A percentile compares a stretch with the other conserved stretches of the same genome.
Conservation (phyloP, 2,888 invertebrate species). For the Scelioninae gen. 2 region DNA sequence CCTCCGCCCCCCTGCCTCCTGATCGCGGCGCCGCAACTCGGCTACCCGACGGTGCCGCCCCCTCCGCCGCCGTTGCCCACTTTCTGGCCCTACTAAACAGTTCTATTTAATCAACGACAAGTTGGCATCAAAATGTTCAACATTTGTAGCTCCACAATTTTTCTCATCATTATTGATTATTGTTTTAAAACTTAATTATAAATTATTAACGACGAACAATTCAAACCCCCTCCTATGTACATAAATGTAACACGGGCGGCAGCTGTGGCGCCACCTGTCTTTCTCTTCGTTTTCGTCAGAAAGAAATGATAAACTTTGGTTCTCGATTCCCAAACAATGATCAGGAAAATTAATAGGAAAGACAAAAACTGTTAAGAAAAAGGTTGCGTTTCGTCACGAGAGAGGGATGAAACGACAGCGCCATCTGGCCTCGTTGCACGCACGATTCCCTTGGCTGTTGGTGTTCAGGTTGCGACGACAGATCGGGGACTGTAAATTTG, state of each 20-base stretch:
- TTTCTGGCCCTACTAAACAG: constrained; percentile 73
- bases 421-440: constrained; percentile 24
- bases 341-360: constrained; percentile 1
- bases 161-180: constrained; percentile 1
- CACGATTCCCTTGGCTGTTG: constrained; percentile 66
- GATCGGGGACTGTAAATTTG: constrained; percentile 70
- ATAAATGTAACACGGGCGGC: constrained; percentile 53
- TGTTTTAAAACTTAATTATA: background rate
- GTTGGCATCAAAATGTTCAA: constrained; percentile 1
- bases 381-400: constrained; percentile 41
- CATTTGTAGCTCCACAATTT: background rate
- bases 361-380: constrained; percentile 1
- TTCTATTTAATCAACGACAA: constrained; percentile 1
- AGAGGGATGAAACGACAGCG: constrained; percentile 31
- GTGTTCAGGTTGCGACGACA: constrained; percentile 74
- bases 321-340: background rate
- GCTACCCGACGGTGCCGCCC: constrained; percentile 70
- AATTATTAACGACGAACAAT: background rate
- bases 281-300: constrained; percentile 26
- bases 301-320: constrained; percentile 1
- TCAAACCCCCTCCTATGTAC: constrained; percentile 15
- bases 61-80: constrained; percentile 73
- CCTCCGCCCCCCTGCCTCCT: constrained; percentile 72
- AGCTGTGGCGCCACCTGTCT: constrained; percentile 47
- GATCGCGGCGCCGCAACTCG: constrained; percentile 71